These are phyloP conservation scores for Drosophila watanabei DNA, from an alignment of 1,140 invertebrate species.

Conservation along the genomic window DNA sequence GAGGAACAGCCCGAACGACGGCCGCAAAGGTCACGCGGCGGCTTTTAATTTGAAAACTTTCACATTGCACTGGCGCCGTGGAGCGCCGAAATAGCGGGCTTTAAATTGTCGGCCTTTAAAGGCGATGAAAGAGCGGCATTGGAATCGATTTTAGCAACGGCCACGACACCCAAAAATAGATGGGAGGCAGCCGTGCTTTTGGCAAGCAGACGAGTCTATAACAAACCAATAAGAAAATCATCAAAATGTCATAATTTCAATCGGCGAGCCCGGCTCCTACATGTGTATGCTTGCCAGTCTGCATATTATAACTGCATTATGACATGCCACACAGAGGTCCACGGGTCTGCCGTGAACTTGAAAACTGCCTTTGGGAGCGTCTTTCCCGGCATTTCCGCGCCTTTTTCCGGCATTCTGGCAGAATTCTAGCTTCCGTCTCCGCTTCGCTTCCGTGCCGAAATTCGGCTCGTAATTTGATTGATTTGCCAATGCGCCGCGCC, in stretches of 20 bases:
- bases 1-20: slow-evolving; percentile 1
- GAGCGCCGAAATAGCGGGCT: slow-evolving; percentile 16
- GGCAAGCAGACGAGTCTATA: slow-evolving; percentile 57
- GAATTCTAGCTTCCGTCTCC: slow-evolving; percentile 4
- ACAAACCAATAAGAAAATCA: slow-evolving; percentile 84
- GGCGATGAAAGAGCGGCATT: background rate
- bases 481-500: slow-evolving; percentile 62
- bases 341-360: slow-evolving; percentile 67
- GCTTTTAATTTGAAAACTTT: slow-evolving; percentile 64
- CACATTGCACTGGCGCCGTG: slow-evolving; percentile 6
- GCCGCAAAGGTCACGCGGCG: slow-evolving; percentile 51
- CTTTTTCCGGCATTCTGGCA: slow-evolving; percentile 11
- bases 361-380: slow-evolving; percentile 50
- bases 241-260: slow-evolving; percentile 85
- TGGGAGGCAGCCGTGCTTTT: slow-evolving; percentile 7
- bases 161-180: slow-evolving; percentile 27
- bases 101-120: slow-evolving; percentile 42
- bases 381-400: slow-evolving; percentile 19
- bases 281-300: slow-evolving; percentile 34
- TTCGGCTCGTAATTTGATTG: slow-evolving; percentile 76
- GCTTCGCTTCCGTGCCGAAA: slow-evolving; percentile 48
- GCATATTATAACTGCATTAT: slow-evolving; percentile 82
- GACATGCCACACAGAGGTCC: slow-evolving; percentile 70
- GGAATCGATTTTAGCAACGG: slow-evolving; percentile 45
- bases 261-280: slow-evolving; percentile 48